Evolutionary conservation across 2,888 invertebrate genomes (phyloP).

Genomic region (Balanococcus diminutus): DNA sequence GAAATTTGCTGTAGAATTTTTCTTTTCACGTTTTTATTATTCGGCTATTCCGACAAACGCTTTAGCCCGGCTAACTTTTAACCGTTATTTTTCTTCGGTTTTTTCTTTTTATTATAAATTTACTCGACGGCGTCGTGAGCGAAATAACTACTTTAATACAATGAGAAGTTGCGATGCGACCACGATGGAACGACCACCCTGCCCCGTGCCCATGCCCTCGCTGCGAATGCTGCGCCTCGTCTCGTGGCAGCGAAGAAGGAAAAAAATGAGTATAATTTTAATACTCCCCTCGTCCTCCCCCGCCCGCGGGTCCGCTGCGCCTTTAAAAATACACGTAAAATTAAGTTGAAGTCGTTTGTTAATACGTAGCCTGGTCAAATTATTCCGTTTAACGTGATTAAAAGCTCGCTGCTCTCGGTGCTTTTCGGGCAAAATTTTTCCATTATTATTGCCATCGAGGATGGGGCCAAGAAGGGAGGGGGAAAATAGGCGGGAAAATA

Average conservation of each 20-base stretch:
- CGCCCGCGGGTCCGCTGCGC: neutral
- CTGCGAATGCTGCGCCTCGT: no score
- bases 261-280: neutral
- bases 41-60: neutral
- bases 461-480: no score
- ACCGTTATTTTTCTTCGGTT: neutral
- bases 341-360: conserved; percentile 28
- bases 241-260: neutral
- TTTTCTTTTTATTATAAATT: no score
- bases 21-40: neutral
- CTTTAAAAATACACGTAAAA: neutral
- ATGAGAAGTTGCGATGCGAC: neutral
- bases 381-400: conserved; percentile 28
- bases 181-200: neutral
- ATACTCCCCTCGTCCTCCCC: neutral
- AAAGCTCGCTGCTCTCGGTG: neutral
- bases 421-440: neutral
- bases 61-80: neutral
- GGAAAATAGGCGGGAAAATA: neutral
- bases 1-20: neutral
- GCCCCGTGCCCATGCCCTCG: no score
- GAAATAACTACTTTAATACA: neutral
- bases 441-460: neutral
- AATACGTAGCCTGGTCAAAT: conserved; percentile 4
- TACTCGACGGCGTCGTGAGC: neutral